Percentiles rank a stretch among this genome's conserved stretches.
Evolutionary conservation across 2,113 vertebrate species (phyloP).

Genomic region (Salvator merianae): DNA sequence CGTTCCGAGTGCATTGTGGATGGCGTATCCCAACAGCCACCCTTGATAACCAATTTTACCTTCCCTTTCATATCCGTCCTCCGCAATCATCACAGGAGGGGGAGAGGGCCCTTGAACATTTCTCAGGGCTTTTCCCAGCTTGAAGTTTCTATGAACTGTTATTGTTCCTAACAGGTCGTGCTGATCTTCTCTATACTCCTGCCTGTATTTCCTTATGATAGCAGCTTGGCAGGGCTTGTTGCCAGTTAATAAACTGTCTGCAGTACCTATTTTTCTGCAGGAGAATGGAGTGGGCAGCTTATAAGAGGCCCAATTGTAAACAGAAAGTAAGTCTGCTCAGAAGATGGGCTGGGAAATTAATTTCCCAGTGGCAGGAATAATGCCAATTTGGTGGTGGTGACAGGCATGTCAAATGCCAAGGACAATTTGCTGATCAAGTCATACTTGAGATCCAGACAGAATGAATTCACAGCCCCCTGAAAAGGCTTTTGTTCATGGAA

Average conservation of each 20-base stretch:
- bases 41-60: constrained; percentile 44
- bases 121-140: constrained; percentile 57
- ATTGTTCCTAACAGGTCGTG: constrained; percentile 52
- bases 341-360: background rate
- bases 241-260: constrained; percentile 2
- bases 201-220: constrained; percentile 39
- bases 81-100: constrained; percentile 39
- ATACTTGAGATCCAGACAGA: constrained; percentile 10
- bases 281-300: background rate
- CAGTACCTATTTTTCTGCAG: background rate
- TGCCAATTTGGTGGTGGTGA: accelerated
- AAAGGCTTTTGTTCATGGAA: constrained; percentile 43
- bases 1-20: background rate
- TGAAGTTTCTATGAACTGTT: constrained; percentile 36
- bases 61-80: constrained; percentile 40
- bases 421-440: constrained; percentile 35
- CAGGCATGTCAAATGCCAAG: constrained; percentile 3
- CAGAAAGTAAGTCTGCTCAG: background rate
- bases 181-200: constrained; percentile 53
- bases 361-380: background rate
- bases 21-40: constrained; percentile 50
- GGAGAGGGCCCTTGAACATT: constrained; percentile 51
- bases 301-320: background rate
- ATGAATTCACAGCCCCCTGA: background rate
- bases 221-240: constrained; percentile 34